phyloP scores from a whole-genome alignment of 2,888 invertebrate species.

The Odontomyia ornata region DNA sequence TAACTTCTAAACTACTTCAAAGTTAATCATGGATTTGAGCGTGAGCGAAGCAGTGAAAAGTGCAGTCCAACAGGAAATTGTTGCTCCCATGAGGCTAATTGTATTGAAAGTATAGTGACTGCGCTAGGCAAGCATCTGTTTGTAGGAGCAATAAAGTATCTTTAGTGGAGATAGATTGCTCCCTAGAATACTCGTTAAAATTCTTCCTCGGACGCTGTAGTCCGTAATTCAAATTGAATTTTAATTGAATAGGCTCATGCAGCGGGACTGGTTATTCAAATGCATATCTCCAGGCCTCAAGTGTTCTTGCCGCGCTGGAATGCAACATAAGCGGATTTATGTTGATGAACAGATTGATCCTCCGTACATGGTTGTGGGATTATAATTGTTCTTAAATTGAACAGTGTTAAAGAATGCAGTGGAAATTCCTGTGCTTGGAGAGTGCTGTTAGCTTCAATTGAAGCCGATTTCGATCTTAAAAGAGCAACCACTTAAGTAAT shows the following conservation, averaged over 20 bases:
- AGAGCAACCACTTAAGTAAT: background rate
- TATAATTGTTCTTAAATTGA: too few relatives aligned
- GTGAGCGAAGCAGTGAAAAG: background rate
- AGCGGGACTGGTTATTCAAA: background rate
- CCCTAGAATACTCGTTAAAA: background rate
- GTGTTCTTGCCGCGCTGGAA: background rate
- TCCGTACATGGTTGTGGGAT: too few relatives aligned
- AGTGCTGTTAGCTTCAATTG: too few relatives aligned
- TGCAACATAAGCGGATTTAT: background rate
- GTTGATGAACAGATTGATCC: background rate
- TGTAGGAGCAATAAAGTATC: background rate
- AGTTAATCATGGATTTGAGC: too few relatives aligned
- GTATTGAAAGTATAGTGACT: background rate
- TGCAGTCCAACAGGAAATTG: slow-evolving; percentile 1
- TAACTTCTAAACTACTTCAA: too few relatives aligned
- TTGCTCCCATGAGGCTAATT: background rate
- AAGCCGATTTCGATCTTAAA: background rate
- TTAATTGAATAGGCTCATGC: slow-evolving; percentile 1
- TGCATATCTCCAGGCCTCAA: background rate
- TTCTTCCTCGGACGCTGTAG: background rate
- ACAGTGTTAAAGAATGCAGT: too few relatives aligned
- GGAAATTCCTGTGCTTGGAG: too few relatives aligned
- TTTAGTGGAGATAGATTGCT: background rate
- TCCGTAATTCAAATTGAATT: background rate
- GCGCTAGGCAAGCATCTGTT: background rate